These are phyloP conservation scores for Lagopus muta DNA, from an alignment of 2,113 vertebrate genomes.

Conservation along the genomic window DNA sequence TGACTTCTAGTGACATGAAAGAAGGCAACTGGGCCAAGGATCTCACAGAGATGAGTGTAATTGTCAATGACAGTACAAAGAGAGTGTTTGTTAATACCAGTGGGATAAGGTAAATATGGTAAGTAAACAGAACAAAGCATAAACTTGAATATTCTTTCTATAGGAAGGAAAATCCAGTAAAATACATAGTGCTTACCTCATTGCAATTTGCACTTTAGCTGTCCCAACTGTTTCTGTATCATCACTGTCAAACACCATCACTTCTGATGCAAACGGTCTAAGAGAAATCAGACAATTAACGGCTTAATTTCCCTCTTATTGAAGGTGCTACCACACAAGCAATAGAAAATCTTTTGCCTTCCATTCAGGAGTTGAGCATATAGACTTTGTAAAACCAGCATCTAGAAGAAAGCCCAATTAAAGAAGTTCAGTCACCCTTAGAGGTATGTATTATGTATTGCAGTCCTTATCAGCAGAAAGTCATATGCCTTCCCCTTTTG, in stretches of 20 bases:
- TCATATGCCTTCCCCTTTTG: slow-evolving; percentile 42
- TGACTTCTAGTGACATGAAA: not conserved
- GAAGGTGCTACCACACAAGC: not conserved
- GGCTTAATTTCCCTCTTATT: not conserved
- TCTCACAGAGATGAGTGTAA: not conserved
- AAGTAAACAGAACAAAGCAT: not conserved
- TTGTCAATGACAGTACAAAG: not conserved
- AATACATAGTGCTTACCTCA: slow-evolving; percentile 77
- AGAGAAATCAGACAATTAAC: slow-evolving; percentile 47
- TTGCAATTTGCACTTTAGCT: slow-evolving; percentile 89
- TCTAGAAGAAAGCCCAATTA: slow-evolving; percentile 36
- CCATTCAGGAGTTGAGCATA: not conserved
- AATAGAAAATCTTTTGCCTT: not conserved
- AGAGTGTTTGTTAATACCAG: not conserved
- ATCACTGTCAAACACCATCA: slow-evolving; percentile 75
- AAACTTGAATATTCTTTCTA: not conserved
- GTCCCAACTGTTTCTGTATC: slow-evolving; percentile 80
- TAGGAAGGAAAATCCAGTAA: not conserved
- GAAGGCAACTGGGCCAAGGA: not conserved
- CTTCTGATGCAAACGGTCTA: slow-evolving; percentile 71
- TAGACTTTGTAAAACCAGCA: slow-evolving; percentile 30
- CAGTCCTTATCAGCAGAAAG: slow-evolving; percentile 62
- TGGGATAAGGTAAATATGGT: not conserved
- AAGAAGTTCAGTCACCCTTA: slow-evolving; percentile 33
- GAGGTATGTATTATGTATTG: slow-evolving; percentile 43